phyloP scores from a whole-genome alignment of 2,113 vertebrate genomes.

The Sapayoa aenigma region DNA sequence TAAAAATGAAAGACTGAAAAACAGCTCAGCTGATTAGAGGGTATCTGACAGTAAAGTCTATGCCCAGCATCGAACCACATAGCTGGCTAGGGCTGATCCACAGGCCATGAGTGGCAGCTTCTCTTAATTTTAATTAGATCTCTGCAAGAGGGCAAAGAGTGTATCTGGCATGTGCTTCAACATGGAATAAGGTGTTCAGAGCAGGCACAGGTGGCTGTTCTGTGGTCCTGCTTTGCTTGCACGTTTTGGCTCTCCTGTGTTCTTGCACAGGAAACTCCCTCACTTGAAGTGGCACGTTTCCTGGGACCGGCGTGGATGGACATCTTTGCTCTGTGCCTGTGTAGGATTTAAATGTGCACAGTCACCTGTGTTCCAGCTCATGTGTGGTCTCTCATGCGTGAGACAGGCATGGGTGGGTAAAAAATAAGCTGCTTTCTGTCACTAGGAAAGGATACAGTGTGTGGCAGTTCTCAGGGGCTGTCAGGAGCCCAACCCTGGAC shows the following conservation, averaged over 20 bases:
- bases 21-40: neutral
- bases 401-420: accelerated
- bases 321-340: neutral
- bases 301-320: accelerated
- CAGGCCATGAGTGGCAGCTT: neutral
- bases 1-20: neutral
- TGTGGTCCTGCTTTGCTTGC: accelerated
- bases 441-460: accelerated
- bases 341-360: accelerated
- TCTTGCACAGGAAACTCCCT: neutral
- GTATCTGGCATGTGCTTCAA: neutral
- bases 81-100: neutral
- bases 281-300: accelerated
- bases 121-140: neutral
- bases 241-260: accelerated
- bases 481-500: accelerated
- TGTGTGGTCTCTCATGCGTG: accelerated
- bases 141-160: neutral
- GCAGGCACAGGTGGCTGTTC: neutral
- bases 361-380: neutral
- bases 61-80: accelerated
- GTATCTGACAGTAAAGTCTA: neutral
- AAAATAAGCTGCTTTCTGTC: neutral
- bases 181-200: neutral
- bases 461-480: neutral